Conservation (phyloP, 2,888 invertebrate genomes). For the Periphyllus acericola region DNA sequence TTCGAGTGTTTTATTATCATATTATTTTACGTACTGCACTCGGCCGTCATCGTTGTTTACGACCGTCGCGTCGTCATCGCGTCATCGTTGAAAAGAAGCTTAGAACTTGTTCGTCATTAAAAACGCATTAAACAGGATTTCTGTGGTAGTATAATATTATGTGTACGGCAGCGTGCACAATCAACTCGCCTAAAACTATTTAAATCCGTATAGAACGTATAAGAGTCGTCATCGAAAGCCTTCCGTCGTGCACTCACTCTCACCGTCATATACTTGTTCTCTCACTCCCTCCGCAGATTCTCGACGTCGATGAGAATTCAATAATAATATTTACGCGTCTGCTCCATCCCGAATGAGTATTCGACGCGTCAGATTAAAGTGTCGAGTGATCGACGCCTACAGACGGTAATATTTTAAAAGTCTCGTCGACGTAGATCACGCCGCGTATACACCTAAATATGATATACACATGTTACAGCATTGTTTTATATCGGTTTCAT, state of each 20-base stretch:
- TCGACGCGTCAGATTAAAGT: neutral
- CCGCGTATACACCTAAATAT: too few species aligned
- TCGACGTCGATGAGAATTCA: neutral
- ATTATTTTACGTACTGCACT: neutral
- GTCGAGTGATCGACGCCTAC: neutral
- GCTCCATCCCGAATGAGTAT: neutral
- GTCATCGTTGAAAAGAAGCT: neutral
- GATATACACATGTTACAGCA: too few species aligned
- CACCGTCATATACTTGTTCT: neutral
- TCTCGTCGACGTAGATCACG: too few species aligned
- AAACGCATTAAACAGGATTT: constrained; percentile 42
- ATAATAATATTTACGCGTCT: neutral
- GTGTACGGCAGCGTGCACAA: neutral
- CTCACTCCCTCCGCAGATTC: neutral
- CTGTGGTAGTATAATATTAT: too few species aligned
- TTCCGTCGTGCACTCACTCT: neutral
- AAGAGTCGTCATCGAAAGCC: neutral
- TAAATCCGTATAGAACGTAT: neutral
- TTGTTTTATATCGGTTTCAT: too few species aligned
- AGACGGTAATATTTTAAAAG: too few species aligned
- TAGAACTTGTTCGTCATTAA: constrained; percentile 8
- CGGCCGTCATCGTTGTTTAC: neutral
- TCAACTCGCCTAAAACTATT: neutral
- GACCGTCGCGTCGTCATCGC: neutral
- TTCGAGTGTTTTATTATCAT: neutral